Evolutionary conservation across 1,140 invertebrate species (phyloP), one percentile per base, ranked within the genome.

Genomic region (Gryon sp.): DNA sequence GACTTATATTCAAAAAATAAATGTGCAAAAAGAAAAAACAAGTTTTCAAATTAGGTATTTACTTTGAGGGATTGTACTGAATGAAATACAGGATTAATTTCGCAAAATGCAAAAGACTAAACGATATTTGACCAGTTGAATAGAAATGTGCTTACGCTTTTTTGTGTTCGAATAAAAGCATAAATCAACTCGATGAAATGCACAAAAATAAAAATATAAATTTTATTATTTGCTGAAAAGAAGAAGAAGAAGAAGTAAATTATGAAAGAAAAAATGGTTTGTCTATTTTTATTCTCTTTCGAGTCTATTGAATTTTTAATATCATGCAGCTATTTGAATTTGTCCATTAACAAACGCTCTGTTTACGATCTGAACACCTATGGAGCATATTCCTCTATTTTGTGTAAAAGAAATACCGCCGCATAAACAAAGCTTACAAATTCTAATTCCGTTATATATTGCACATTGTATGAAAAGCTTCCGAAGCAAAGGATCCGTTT

Each of bases 391-490:
- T 36, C 12, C n/a, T 40, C n/a, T 26, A 9, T 12, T 41, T 41
- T 7, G n/a, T 26, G 4, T 14, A 24, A 7, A 3, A n/a, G 48
- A 52, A 53, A 55, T 43, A 48, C 14, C 40, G 9, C 11, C 46
- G 38, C 55, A 62, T 72, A 62, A 62, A 48, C 57, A 55, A 55
- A 63, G 55, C 41, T 46, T 38, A 65, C 48, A 63, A 73, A 65
- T 73, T 63, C 50, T 65, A 65, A 73, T 57, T 26, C 41, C 43
- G 16, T 48, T 57, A 63, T 73, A 50, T 73, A 65, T 73, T 55
- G 32, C 38, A 26, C 32, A 46, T 50, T 55, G 48, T 57, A 43
- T 30, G 4, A 6, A 24, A 24, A 50, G 34, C 36, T 65, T 63
- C 43, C 48, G 16, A 59, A 57, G 32, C 14, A 59, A 57, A 59